Percentiles rank a stretch among this genome's conserved stretches.
Evolutionary conservation across 2,888 invertebrate species (phyloP).

Genomic region (Theodoxus fluviatilis): DNA sequence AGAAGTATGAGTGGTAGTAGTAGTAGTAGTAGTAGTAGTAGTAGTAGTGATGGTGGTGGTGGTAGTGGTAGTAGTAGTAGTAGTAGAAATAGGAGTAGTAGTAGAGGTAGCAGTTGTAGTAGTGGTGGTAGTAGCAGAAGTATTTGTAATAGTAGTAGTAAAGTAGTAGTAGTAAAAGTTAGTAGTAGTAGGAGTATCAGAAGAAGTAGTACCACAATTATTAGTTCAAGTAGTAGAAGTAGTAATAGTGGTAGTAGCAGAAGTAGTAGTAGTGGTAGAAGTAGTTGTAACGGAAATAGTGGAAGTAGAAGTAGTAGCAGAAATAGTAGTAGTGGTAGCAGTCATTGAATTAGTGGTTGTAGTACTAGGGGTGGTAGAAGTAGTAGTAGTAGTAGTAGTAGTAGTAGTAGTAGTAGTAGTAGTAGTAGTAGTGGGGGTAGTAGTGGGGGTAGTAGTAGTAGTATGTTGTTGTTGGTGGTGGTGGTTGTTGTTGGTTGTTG

Average conservation of each 20-base stretch:
- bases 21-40: conserved; percentile 30
- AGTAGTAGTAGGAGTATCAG: neutral
- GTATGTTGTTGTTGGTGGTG: too few relatives aligned
- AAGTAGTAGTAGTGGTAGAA: neutral
- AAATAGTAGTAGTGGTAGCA: neutral
- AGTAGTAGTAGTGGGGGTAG: conserved; percentile 23
- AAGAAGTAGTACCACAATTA: neutral
- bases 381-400: conserved; percentile 23
- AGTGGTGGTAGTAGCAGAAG: conserved; percentile 24
- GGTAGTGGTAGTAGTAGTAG: conserved; percentile 25
- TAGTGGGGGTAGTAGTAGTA: conserved; percentile 21
- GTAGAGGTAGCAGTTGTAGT: conserved; percentile 25
- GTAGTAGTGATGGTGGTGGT: conserved; percentile 31
- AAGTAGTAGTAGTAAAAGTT: conserved; percentile 4
- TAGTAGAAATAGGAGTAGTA: conserved; percentile 23
- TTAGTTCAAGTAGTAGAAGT: neutral
- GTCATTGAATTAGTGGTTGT: neutral
- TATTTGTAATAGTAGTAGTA: conserved; percentile 24
- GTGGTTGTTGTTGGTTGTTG: too few relatives aligned
- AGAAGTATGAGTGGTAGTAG: conserved; percentile 33
- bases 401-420: conserved; percentile 19
- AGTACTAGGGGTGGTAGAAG: neutral
- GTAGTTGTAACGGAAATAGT: neutral
- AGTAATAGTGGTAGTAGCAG: neutral
- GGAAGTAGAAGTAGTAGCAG: conserved; percentile 2